Percentiles rank a stretch among this genome's conserved stretches.
Conservation (phyloP, 2,888 invertebrate genomes). For the Suillia variegata region DNA sequence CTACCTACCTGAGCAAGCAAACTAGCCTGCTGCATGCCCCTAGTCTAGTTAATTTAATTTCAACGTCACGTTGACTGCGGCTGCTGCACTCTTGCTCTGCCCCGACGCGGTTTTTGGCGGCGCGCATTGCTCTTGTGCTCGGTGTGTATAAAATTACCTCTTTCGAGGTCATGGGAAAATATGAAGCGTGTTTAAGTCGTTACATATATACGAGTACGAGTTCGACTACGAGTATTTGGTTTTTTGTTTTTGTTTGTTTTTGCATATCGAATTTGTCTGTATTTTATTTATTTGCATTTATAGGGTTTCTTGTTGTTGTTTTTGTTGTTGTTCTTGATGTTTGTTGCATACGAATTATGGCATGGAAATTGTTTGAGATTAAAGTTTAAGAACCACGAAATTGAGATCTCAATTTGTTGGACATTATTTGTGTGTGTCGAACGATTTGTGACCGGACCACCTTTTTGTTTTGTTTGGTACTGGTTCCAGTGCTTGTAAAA, state of each 20-base stretch:
- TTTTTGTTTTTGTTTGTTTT: no score
- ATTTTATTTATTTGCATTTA: slow-evolving; percentile 10
- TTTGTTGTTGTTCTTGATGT: no score
- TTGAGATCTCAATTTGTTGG: slow-evolving; percentile 33
- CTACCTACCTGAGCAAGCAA: no score
- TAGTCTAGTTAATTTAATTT: slow-evolving; percentile 52
- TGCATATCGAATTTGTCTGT: no score
- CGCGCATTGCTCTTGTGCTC: slow-evolving; percentile 29
- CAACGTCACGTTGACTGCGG: slow-evolving; percentile 46
- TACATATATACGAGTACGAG: background rate
- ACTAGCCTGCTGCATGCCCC: no score
- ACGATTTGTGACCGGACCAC: background rate
- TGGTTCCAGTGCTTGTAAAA: background rate
- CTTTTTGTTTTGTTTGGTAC: background rate
- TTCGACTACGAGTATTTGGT: background rate
- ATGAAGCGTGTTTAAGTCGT: slow-evolving; percentile 13
- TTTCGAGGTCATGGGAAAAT: slow-evolving; percentile 58
- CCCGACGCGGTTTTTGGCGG: no score
- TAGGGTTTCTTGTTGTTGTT: background rate
- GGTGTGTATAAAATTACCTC: slow-evolving; percentile 47
- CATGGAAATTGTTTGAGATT: no score
- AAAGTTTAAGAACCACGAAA: slow-evolving; percentile 26
- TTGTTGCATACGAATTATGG: slow-evolving; percentile 12
- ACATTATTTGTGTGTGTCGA: slow-evolving; percentile 4
- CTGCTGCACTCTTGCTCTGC: no score